Conservation (phyloP, 2,888 invertebrate species). For the Operophtera brumata region DNA sequence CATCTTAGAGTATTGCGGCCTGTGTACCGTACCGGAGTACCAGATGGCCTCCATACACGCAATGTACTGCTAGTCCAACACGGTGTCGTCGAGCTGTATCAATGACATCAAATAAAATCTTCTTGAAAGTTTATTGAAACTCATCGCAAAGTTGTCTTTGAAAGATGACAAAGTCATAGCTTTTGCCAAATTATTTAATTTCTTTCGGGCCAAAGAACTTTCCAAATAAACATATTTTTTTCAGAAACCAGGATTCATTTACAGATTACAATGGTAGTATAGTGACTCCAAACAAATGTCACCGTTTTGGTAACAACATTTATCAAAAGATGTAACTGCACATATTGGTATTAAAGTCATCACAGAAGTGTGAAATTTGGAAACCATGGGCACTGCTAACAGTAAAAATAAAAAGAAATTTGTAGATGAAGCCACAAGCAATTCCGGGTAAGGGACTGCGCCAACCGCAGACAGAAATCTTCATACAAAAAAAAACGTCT, state of each 20-base stretch:
- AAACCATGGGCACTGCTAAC: slow-evolving; percentile 49
- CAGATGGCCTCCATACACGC: no score
- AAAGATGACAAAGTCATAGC: background rate
- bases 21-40: no score
- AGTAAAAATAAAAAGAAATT: slow-evolving; percentile 50
- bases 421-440: slow-evolving; percentile 63
- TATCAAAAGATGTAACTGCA: slow-evolving; percentile 3
- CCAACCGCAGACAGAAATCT: no score
- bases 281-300: slow-evolving; percentile 1
- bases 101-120: background rate
- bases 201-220: no score
- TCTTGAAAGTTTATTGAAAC: background rate
- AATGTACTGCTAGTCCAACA: no score
- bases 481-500: no score
- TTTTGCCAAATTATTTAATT: slow-evolving; percentile 4
- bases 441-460: slow-evolving; percentile 59
- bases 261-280: no score
- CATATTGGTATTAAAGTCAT: background rate
- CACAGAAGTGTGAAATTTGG: background rate
- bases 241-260: no score
- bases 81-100: background rate
- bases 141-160: background rate
- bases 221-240: no score
- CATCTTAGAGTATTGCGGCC: no score
- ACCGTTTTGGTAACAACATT: slow-evolving; percentile 2